Evolutionary conservation across 2,888 invertebrate species (phyloP).

Genomic region (Watsonalla binaria): DNA sequence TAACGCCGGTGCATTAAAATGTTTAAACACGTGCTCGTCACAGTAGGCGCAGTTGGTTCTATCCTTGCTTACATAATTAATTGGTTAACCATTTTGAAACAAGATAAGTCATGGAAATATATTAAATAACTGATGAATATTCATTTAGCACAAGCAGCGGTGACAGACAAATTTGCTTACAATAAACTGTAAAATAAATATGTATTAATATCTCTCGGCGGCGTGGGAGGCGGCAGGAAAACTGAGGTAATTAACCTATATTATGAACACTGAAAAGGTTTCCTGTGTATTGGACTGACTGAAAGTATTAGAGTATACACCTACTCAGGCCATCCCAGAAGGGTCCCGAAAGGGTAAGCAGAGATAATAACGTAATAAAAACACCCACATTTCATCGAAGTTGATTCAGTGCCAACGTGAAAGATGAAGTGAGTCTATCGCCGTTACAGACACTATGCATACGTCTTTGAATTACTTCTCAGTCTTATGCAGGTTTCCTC

Average conservation of each 20-base stretch:
- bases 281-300: conserved; percentile 1
- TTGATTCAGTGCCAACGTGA: no score
- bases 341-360: no score
- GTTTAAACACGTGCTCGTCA: not conserved
- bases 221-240: conserved; percentile 37
- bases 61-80: conserved; percentile 34
- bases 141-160: conserved; percentile 19
- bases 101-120: conserved; percentile 29
- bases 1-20: not conserved
- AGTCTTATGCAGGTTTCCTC: no score
- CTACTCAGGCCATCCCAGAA: no score
- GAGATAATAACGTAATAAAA: no score
- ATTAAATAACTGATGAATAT: conserved; percentile 29
- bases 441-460: no score
- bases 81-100: conserved; percentile 32
- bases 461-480: no score
- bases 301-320: not conserved
- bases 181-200: conserved; percentile 25
- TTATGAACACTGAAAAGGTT: conserved; percentile 13
- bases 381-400: no score
- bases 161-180: conserved; percentile 30
- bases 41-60: not conserved
- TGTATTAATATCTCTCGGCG: conserved; percentile 27
- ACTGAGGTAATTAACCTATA: conserved; percentile 40
- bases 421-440: no score